Conservation (phyloP, 2,888 invertebrate genomes). For the Polyploca ridens region DNA sequence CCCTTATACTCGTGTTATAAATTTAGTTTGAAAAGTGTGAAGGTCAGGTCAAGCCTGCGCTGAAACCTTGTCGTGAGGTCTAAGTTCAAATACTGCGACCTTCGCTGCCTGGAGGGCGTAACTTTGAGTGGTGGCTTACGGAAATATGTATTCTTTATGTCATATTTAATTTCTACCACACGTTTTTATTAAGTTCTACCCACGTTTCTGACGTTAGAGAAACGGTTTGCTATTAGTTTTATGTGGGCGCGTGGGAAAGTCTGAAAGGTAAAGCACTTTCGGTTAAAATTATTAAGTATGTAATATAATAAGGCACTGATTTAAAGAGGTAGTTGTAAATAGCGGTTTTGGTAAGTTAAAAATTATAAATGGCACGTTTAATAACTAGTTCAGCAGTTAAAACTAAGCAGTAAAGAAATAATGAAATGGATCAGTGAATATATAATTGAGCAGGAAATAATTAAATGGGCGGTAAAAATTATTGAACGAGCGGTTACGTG, state of each 20-base stretch:
- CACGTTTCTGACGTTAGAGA: not conserved
- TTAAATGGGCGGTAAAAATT: no score
- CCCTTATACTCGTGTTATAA: constrained; percentile 5
- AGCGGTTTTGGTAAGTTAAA: no score
- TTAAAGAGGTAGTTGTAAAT: no score
- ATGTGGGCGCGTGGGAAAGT: not conserved
- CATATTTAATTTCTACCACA: not conserved
- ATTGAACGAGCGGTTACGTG: no score
- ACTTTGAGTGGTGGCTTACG: constrained; percentile 10
- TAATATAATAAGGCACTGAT: no score
- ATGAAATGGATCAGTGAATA: no score
- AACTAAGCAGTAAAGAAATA: no score
- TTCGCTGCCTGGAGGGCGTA: not conserved
- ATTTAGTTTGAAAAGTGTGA: constrained; percentile 9
- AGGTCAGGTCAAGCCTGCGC: constrained; percentile 6
- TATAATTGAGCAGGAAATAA: no score
- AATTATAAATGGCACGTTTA: no score
- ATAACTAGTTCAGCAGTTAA: no score
- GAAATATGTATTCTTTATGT: constrained; percentile 10
- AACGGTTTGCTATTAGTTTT: not conserved
- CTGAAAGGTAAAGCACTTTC: no score
- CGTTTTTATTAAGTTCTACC: not conserved
- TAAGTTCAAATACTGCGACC: constrained; percentile 9
- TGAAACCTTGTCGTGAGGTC: not conserved
- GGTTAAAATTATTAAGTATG: no score